Conservation (phyloP, 2,113 vertebrate genomes). For the Scomber colias region DNA sequence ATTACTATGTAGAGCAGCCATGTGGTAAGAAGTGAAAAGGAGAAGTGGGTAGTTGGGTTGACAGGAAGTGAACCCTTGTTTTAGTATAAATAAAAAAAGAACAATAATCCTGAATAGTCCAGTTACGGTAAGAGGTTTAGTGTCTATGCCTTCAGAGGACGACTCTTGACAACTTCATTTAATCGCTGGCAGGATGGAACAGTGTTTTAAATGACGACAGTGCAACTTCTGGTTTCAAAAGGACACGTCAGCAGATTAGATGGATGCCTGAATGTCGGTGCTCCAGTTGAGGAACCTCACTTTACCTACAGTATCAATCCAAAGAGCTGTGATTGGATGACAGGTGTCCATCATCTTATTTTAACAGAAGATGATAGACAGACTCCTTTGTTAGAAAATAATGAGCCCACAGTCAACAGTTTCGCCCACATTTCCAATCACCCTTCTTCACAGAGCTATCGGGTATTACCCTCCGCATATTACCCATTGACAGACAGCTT, state of each 20-base stretch:
- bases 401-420: too few relatives aligned
- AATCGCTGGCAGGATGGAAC: not conserved
- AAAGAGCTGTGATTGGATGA: too few relatives aligned
- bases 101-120: too few relatives aligned
- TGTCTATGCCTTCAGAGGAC: too few relatives aligned
- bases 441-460: too few relatives aligned
- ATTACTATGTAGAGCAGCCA: not conserved
- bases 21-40: slow-evolving; percentile 6
- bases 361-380: too few relatives aligned
- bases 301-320: not conserved
- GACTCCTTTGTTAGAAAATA: too few relatives aligned
- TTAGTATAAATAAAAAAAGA: slow-evolving; percentile 43
- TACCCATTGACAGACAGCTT: not conserved
- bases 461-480: not conserved
- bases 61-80: slow-evolving; percentile 47
- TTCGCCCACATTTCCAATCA: too few relatives aligned
- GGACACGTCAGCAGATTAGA: not conserved
- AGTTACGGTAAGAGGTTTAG: too few relatives aligned
- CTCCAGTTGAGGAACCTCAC: not conserved
- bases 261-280: too few relatives aligned
- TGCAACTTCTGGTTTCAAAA: not conserved
- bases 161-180: too few relatives aligned
- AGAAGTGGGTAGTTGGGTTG: slow-evolving; percentile 5
- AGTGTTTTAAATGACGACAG: not conserved
- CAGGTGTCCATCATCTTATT: too few relatives aligned